Conservation (phyloP, 2,113 vertebrate genomes). For the Bubo scandiacus region DNA sequence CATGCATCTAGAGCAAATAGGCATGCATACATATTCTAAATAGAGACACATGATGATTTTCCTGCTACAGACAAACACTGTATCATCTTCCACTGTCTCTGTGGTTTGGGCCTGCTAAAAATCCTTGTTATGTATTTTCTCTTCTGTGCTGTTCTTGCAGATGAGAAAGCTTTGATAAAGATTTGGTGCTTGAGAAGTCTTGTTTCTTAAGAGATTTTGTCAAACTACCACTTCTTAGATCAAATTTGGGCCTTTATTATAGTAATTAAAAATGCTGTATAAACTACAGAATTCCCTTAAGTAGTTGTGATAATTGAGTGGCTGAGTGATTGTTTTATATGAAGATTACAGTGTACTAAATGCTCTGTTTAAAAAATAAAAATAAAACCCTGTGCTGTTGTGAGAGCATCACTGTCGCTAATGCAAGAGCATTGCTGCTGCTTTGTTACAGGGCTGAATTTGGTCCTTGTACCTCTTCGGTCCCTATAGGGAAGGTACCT, state of each 20-base stretch:
- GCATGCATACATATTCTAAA: conserved; percentile 1
- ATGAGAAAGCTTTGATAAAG: background rate
- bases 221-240: background rate
- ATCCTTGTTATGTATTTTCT: background rate
- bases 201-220: conserved; percentile 12
- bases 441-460: background rate
- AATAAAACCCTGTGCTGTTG: background rate
- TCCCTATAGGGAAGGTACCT: background rate
- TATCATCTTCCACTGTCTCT: background rate
- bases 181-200: background rate
- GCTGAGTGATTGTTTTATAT: background rate
- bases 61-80: background rate
- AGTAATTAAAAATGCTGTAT: conserved; percentile 22
- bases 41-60: background rate
- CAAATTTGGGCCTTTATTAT: background rate
- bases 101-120: background rate
- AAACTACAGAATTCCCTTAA: background rate
- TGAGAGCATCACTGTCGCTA: background rate
- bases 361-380: background rate
- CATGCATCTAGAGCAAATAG: conserved; percentile 59
- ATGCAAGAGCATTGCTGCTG: background rate
- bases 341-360: background rate
- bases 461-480: background rate
- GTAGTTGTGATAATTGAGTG: background rate
- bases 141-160: background rate